These are phyloP conservation scores for Apistogramma diplotaenia DNA, from an alignment of 2,113 vertebrate species.

Conservation along the genomic window DNA sequence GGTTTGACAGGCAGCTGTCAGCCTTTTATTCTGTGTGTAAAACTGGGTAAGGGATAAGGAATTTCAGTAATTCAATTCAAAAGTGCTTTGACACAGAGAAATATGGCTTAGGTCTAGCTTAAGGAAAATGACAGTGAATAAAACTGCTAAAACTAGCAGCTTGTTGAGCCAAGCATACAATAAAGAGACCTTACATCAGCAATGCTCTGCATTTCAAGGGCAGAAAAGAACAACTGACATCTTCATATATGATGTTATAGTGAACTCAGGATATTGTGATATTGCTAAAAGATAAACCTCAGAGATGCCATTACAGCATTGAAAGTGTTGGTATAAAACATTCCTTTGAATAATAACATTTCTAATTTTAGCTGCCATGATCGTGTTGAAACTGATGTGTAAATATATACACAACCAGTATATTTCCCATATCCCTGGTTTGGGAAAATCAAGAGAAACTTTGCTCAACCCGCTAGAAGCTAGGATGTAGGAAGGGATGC, in stretches of 20 bases:
- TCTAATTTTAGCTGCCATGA: too few relatives aligned
- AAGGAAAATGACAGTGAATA: background rate
- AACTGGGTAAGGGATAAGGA: background rate
- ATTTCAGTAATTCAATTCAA: background rate
- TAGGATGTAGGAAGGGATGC: constrained; percentile 8
- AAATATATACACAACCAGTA: too few relatives aligned
- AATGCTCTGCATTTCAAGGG: background rate
- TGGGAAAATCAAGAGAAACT: constrained; percentile 14
- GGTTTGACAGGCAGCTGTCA: background rate
- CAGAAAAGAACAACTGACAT: background rate
- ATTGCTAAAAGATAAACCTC: background rate
- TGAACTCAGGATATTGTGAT: background rate
- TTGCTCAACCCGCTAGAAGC: constrained; percentile 1
- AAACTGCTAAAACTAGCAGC: background rate
- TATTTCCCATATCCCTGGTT: background rate
- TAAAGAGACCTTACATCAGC: background rate
- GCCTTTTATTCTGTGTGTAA: background rate
- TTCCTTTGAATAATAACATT: too few relatives aligned
- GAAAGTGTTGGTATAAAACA: background rate
- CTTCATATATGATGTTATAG: background rate
- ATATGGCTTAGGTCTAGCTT: constrained; percentile 1
- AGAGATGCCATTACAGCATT: background rate
- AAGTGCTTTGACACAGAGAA: background rate
- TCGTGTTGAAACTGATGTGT: too few relatives aligned
- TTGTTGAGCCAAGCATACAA: background rate